Conservation (phyloP, 1,140 invertebrate species). For the Venustaconcha ellipsiformis region DNA sequence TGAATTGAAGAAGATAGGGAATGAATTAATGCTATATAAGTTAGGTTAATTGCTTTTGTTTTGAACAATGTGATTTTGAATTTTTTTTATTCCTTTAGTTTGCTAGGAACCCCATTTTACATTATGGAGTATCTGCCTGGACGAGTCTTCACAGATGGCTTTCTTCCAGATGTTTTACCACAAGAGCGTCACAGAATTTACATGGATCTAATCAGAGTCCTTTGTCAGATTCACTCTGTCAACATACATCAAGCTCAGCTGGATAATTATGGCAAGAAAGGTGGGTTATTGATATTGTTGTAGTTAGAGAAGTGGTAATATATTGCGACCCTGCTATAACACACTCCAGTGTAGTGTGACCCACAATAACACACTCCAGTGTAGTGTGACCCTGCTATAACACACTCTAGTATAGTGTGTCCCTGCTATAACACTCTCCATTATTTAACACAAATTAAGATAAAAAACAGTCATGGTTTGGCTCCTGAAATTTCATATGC, state of each 20-base stretch:
- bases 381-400: too few relatives aligned
- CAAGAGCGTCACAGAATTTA: conserved; percentile 54
- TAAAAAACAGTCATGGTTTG: too few relatives aligned
- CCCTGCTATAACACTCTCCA: too few relatives aligned
- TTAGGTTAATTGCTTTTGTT: too few relatives aligned
- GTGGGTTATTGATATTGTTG: conserved; percentile 29
- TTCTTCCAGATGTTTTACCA: conserved; percentile 47
- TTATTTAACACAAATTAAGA: too few relatives aligned
- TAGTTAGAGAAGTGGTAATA: not conserved
- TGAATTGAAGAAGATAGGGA: too few relatives aligned
- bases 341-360: too few relatives aligned
- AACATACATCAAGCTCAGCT: conserved; percentile 62
- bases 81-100: conserved; percentile 46
- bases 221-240: conserved; percentile 65
- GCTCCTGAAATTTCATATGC: too few relatives aligned
- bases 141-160: conserved; percentile 61
- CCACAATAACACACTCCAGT: too few relatives aligned
- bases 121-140: conserved; percentile 69
- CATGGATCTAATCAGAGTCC: conserved; percentile 45
- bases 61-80: not conserved
- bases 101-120: conserved; percentile 70
- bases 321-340: too few relatives aligned
- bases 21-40: too few relatives aligned
- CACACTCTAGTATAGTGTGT: too few relatives aligned
- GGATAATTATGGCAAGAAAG: conserved; percentile 64